A percentile compares a stretch with the other conserved stretches of the same genome.
Evolutionary conservation across 2,797 vertebrate species (phyloP).

Genomic region (Cryptoblepharus egeriae): DNA sequence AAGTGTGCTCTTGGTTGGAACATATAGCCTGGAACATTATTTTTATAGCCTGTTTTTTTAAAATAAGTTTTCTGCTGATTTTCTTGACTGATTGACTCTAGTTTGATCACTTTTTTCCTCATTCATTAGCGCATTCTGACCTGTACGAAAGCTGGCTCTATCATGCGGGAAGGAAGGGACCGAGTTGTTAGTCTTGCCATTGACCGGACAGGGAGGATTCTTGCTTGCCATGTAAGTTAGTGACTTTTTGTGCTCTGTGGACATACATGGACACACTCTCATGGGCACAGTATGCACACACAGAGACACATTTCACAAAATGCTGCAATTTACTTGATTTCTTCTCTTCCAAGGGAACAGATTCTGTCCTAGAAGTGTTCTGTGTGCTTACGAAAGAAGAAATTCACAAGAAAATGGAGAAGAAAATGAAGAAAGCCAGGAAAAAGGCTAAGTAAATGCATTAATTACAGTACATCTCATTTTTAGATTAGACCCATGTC

Average conservation of each 20-base stretch:
- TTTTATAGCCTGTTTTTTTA: too few relatives aligned
- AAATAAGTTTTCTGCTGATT: background rate
- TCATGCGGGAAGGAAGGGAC: constrained; percentile 91
- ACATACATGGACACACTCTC: too few relatives aligned
- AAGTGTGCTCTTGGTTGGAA: too few relatives aligned
- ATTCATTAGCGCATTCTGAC: constrained; percentile 83
- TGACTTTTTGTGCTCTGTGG: background rate
- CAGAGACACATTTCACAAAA: too few relatives aligned
- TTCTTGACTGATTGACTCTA: background rate
- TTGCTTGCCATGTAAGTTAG: constrained; percentile 93
- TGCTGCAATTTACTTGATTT: constrained; percentile 18
- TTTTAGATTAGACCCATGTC: background rate
- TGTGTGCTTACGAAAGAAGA: constrained; percentile 86
- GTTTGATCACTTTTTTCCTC: constrained; percentile 12
- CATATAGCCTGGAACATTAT: too few relatives aligned
- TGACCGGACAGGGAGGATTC: constrained; percentile 82
- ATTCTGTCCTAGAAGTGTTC: constrained; percentile 89
- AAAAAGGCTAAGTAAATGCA: constrained; percentile 89
- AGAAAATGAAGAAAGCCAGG: constrained; percentile 89
- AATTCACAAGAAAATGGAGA: constrained; percentile 85
- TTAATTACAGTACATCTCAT: background rate
- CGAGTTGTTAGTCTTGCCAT: constrained; percentile 86
- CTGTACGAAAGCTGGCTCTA: constrained; percentile 88
- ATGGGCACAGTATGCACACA: too few relatives aligned
- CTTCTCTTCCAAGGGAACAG: constrained; percentile 82